Percentiles rank a stretch among this genome's conserved stretches.
Evolutionary conservation across 2,797 vertebrate species (phyloP).

Genomic region (Sebastes kiyomatsui): DNA sequence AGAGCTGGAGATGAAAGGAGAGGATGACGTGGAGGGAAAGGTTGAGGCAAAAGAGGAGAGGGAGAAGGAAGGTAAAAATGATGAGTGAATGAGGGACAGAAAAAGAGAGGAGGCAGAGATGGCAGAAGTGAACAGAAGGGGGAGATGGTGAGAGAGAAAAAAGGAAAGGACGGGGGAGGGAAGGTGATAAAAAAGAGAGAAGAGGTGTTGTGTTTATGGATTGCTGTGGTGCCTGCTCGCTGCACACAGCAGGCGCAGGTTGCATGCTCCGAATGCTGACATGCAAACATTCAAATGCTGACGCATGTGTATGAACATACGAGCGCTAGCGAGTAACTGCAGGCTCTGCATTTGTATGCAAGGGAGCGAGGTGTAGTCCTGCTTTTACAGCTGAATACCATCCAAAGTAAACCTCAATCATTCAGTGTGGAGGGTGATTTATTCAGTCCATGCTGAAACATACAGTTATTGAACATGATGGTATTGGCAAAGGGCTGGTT

Average conservation of each 20-base stretch:
- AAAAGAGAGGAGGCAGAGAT: neutral
- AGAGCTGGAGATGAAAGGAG: slow-evolving; percentile 6
- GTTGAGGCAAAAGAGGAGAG: neutral
- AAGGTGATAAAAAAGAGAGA: neutral
- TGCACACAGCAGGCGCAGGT: slow-evolving; percentile 4
- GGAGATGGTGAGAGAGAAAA: neutral
- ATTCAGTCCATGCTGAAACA: slow-evolving; percentile 1
- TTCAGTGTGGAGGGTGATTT: neutral
- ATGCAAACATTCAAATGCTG: slow-evolving; percentile 28
- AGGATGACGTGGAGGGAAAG: neutral
- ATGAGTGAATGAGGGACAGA: neutral
- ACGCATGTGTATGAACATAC: slow-evolving; percentile 17
- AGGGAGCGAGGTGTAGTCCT: neutral
- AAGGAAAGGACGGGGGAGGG: neutral
- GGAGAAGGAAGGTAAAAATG: neutral
- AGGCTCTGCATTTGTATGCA: slow-evolving; percentile 16
- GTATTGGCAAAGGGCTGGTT: neutral
- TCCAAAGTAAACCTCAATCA: neutral
- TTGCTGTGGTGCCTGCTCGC: neutral
- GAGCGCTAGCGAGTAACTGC: neutral
- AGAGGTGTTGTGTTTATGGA: neutral
- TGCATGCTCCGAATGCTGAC: slow-evolving; percentile 28
- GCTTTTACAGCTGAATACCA: neutral
- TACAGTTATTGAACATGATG: neutral
- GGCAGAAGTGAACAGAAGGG: neutral